Evolutionary conservation across 1,140 invertebrate species (phyloP), one percentile per base, ranked within the genome.

Genomic region (Melanaphis sacchari): DNA sequence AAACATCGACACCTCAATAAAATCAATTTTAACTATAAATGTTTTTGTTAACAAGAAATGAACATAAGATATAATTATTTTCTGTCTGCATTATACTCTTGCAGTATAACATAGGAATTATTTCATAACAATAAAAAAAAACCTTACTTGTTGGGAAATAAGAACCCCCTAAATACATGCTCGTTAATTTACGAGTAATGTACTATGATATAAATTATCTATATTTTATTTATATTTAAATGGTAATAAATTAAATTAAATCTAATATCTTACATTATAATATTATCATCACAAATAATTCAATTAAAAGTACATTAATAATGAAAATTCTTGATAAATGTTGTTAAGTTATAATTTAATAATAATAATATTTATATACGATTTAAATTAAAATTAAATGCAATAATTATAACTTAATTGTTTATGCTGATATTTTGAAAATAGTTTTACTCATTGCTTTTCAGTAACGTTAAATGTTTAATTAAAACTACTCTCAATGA

Each of bases 1-100:
- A 76, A 76, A 76, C n/a, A 76, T 76, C 59, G 59, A 76, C 59
- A 76, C 31, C 15, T 18, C 31, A 15, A 76, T 76, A 76, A 76
- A 76, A 76, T 76, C 59, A 76, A 76, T 76, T 76, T 76, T n/a
- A 15, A 76, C 59, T 76, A n/a, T 76, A 76, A n/a, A 76, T 76
- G 31, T 76, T 76, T 76, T 76, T 76, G 59, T 76, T n/a, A 76
- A 76, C 59, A 18, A 76, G 59, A 1, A 76, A n/a, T 76, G 59
- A 76, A n/a, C 31, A n/a, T 76, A 76, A 4, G n/a, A 76, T n/a
- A 76, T 76, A 76, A 76, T 76, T 76, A 76, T 76, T 76, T 76
- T 76, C 59, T 15, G 59, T 76, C 59, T n/a, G 15, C 59, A 76
- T 18, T 76, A 76, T 76, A 66, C 21, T 6, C n/a, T 76, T 76